Evolutionary conservation across 2,888 invertebrate genomes (phyloP), one percentile per base, ranked within the genome.

Genomic region (Melinopterus prodromus): DNA sequence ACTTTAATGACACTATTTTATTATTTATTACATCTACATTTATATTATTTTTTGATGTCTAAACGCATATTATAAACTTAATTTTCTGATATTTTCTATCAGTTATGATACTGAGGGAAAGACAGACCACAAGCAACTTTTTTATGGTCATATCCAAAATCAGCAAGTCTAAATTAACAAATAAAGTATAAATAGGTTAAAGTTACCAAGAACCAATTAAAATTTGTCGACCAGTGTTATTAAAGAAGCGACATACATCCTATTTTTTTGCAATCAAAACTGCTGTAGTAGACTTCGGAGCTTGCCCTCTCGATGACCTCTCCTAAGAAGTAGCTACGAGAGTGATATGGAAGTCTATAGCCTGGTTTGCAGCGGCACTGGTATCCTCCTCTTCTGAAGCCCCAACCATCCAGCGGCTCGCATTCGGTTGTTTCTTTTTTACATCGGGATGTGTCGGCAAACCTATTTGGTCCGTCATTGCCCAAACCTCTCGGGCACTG

Each of bases 391-490:
- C 99, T 92, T 78, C 98, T 92, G 89, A 97, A 98, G 71, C 99
- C 99, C 95, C 96, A 99, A 4, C 99, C 99, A 88, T 98, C 95
- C 77, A 99, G 89, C 0, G 99, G 99, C 89, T 99, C 99, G 89
- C 99, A 99, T 95, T 97, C 97, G 6, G 97, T 97, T 1, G 97
- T 97, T 86, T 95, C 95, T 84, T 93, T 92, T 91, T 98, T 97
- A 91, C 99, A 99, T 80, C 97, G 91, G 0, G 97, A 96, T 0
- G 98, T 98, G 82, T 96, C 95, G 1, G 94, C 95, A 91, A 98
- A 99, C 87, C 92, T 92, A 90, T 99, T 99, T 0, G 97, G 96
- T 53, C 94, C 94, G 84, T 92, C 94, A 87, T 99, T 99, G 74
- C 98, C 99, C 85, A 94, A 91, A 79, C 98, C 96, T 82, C 91